Percentiles rank a stretch among this genome's conserved stretches.
phyloP scores from a whole-genome alignment of 2,888 invertebrate genomes.

The Drosophila mimica region DNA sequence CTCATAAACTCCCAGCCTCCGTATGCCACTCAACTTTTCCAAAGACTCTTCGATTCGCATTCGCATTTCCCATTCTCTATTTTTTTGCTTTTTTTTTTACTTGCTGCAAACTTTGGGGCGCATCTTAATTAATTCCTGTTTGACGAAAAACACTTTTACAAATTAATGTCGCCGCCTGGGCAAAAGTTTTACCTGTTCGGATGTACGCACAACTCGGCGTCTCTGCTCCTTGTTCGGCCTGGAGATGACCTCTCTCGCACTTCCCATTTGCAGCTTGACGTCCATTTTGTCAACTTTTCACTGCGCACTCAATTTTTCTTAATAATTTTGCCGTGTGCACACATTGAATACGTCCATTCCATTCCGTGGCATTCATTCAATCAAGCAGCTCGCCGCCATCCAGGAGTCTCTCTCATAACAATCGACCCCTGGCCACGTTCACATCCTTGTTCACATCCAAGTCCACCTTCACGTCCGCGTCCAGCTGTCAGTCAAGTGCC shows the following conservation, averaged over 20 bases:
- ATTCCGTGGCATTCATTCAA: slow-evolving; percentile 63
- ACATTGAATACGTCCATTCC: slow-evolving; percentile 71
- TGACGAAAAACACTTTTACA: slow-evolving; percentile 82
- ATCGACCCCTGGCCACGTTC: slow-evolving; percentile 39
- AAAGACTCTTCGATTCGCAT: slow-evolving; percentile 34
- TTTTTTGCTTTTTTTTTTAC: background rate
- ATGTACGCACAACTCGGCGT: slow-evolving; percentile 22
- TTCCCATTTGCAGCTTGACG: slow-evolving; percentile 26
- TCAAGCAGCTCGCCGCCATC: slow-evolving; percentile 58
- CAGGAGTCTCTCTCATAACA: slow-evolving; percentile 46
- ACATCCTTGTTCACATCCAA: slow-evolving; percentile 54
- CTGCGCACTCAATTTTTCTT: slow-evolving; percentile 61
- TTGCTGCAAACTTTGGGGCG: slow-evolving; percentile 40
- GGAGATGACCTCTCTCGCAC: slow-evolving; percentile 40
- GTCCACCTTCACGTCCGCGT: slow-evolving; percentile 56
- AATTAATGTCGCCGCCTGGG: slow-evolving; percentile 68
- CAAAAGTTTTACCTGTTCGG: slow-evolving; percentile 74
- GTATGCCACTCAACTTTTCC: slow-evolving; percentile 31
- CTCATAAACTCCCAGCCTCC: slow-evolving; percentile 4
- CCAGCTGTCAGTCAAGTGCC: slow-evolving; percentile 76
- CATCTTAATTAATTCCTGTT: slow-evolving; percentile 85
- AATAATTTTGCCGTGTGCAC: slow-evolving; percentile 72
- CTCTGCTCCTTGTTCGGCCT: slow-evolving; percentile 42
- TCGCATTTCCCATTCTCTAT: slow-evolving; percentile 13
- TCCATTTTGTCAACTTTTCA: slow-evolving; percentile 79